Percentiles rank a stretch among this genome's conserved stretches.
Conservation (phyloP, 2,797 vertebrate species). For the Salarias fasciatus region DNA sequence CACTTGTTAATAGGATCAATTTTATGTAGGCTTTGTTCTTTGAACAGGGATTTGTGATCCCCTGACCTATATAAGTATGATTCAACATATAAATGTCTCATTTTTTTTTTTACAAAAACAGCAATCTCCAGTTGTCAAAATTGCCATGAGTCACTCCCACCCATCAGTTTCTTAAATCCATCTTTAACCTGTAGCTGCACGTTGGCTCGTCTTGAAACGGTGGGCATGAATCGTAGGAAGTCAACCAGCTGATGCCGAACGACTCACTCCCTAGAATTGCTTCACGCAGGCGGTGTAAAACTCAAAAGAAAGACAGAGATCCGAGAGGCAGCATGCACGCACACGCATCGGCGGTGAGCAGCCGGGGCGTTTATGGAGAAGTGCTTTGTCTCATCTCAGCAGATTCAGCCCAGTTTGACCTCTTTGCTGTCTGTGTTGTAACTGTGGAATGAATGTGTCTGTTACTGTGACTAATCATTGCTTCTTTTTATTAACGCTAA, state of each 20-base stretch:
- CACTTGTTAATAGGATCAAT: neutral
- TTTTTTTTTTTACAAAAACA: conserved; percentile 9
- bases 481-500: conserved; percentile 57
- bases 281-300: conserved; percentile 17
- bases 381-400: conserved; percentile 55
- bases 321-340: conserved; percentile 29
- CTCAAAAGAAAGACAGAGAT: conserved; percentile 27
- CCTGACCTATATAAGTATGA: too few species aligned
- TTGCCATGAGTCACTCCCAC: too few species aligned
- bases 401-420: conserved; percentile 62
- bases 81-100: too few species aligned
- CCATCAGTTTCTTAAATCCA: neutral
- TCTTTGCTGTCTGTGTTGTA: conserved; percentile 44
- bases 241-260: conserved; percentile 19
- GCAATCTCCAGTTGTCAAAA: conserved; percentile 4
- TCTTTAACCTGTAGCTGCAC: conserved; percentile 16
- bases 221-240: conserved; percentile 4
- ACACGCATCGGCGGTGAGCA: conserved; percentile 43
- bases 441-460: conserved; percentile 50
- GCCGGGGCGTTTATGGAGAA: conserved; percentile 43
- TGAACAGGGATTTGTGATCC: neutral
- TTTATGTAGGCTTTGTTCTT: neutral
- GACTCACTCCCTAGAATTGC: conserved; percentile 28
- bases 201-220: neutral
- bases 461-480: conserved; percentile 65